Base-by-base conservation (phyloP, 2,113 vertebrate genomes). In the Lophochroa leadbeateri region DNA sequence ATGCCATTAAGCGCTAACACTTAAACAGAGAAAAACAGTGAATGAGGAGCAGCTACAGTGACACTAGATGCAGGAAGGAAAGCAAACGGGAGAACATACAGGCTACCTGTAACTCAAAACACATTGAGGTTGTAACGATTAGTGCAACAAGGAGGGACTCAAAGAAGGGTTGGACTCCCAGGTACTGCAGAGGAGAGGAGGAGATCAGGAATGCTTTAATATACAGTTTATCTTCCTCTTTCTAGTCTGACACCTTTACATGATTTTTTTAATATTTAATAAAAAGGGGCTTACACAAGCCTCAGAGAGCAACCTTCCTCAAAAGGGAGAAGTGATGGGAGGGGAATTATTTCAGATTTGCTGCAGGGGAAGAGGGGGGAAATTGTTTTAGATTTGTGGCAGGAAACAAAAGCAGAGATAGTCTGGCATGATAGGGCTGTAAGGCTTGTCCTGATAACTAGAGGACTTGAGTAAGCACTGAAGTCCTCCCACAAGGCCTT, bases 401-500 rank as follows among this genome's bases (percentile, higher is more conserved):
- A 92, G 61, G 74, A 89, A 92, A 84, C 50, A 92, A 86, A 92
- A 52, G 63, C 61, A 82, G 88, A 70, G 77, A 58, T 23, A 53
- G 43, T 21, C 27, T 55, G 47, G 33, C 29, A 44, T 0, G 3
- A 28, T 39, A 90, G 11, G 43, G 46, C 57, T 86, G 43, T 82
- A 68, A 84, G 39, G 74, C 57, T 94, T 68, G 55, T 35, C 9
- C 69, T 79, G 81, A 2, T 86, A 79, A 61, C 61, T 68, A 43
- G 69, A 82, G 47, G 39, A 64, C 64, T 86, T 53, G 80, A 82
- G 33, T 86, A 83, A 92, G 64, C 52, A 52, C 29, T 1, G 28
- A 68, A 46, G 86, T 76, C 86, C 82, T 96, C 82, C 94, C 86
- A 74, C 88, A 88, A 95, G 79, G 82, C 63, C 79, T 88, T 96